phyloP scores from a whole-genome alignment of 1,140 invertebrate species.

The Rhyacophila brunnea region DNA sequence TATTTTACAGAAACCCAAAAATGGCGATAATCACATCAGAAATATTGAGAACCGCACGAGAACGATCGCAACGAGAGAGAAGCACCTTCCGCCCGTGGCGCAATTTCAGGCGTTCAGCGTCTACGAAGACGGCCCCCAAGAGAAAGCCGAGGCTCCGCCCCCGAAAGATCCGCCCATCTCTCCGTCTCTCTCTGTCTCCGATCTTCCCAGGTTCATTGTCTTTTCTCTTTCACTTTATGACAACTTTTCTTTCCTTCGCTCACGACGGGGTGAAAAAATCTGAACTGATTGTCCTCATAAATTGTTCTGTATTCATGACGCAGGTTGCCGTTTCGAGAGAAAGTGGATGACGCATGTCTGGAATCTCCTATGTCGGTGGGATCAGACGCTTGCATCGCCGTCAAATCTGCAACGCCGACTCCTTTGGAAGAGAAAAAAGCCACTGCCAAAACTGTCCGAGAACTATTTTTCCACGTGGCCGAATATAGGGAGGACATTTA shows the following conservation, averaged over 20 bases:
- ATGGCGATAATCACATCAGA: constrained; percentile 11
- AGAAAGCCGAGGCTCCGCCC: constrained; percentile 48
- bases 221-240: too few relatives aligned
- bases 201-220: constrained; percentile 18
- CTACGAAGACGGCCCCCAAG: constrained; percentile 65
- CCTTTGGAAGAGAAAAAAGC: constrained; percentile 43
- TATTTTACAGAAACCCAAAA: constrained; percentile 15
- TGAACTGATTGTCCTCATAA: not conserved
- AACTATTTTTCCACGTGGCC: constrained; percentile 65
- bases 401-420: constrained; percentile 41
- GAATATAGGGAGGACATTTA: constrained; percentile 84
- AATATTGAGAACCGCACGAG: constrained; percentile 26
- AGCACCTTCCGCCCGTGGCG: constrained; percentile 53
- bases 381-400: constrained; percentile 45
- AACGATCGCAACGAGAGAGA: constrained; percentile 9
- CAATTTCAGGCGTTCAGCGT: constrained; percentile 71
- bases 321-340: constrained; percentile 45
- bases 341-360: constrained; percentile 41
- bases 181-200: constrained; percentile 15
- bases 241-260: too few relatives aligned
- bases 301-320: too few relatives aligned
- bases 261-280: not conserved
- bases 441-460: constrained; percentile 46
- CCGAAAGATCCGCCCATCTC: constrained; percentile 15
- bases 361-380: constrained; percentile 51